These are phyloP conservation scores for Enteromius afrohamiltoni DNA, from an alignment of 2,797 vertebrate genomes.

Conservation along the genomic window DNA sequence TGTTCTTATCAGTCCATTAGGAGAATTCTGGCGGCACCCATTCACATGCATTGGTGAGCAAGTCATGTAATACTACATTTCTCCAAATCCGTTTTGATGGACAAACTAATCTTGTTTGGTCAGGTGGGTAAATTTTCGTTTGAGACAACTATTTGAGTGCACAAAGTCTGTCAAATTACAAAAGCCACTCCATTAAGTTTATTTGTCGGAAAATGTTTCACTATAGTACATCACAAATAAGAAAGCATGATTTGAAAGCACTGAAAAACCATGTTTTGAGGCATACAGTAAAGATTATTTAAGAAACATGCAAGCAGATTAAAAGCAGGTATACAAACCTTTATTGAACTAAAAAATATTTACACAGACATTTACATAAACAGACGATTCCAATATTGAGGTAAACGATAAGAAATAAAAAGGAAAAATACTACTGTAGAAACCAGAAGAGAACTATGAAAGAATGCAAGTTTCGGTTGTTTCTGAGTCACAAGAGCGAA, in stretches of 20 bases:
- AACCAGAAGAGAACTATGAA: constrained; percentile 12
- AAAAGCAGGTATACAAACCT: constrained; percentile 74
- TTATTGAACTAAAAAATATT: constrained; percentile 73
- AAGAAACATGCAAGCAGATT: constrained; percentile 29
- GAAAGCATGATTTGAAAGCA: not conserved
- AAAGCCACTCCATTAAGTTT: not conserved
- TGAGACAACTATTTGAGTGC: not conserved
- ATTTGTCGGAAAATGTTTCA: not conserved
- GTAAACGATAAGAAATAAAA: constrained; percentile 39
- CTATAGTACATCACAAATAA: not conserved
- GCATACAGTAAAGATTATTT: not conserved
- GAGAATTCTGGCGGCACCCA: not conserved
- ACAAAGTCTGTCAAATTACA: not conserved
- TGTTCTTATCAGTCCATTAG: not conserved
- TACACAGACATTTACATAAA: constrained; percentile 62
- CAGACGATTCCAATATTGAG: constrained; percentile 55
- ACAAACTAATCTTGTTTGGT: not conserved
- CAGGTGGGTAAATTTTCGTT: not conserved
- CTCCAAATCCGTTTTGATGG: not conserved
- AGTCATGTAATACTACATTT: not conserved
- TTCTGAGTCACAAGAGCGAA: not conserved
- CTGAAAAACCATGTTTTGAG: not conserved
- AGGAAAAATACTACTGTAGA: not conserved
- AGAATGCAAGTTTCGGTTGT: not conserved
- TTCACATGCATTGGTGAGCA: not conserved